Percentiles rank a stretch among this genome's conserved stretches.
Evolutionary conservation across 1,140 invertebrate species (phyloP).

Genomic region (Drosophila pallidifrons): DNA sequence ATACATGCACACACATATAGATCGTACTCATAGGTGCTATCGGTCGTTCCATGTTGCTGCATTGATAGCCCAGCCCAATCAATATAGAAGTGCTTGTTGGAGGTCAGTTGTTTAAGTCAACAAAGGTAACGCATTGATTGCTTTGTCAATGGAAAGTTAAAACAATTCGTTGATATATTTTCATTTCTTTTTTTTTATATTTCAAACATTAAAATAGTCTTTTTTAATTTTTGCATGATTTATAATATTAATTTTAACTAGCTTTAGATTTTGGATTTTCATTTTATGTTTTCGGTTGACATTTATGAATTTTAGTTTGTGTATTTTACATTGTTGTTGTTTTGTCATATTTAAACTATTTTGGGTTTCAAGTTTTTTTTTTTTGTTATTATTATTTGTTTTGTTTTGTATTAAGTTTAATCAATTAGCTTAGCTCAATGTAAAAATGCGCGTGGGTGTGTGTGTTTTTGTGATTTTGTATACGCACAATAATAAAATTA

Average conservation of each 20-base stretch:
- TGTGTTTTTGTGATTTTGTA: constrained; percentile 46
- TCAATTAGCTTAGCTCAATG: constrained; percentile 83
- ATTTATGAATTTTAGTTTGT: constrained; percentile 77
- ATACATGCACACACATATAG: neutral
- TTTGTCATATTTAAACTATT: constrained; percentile 67
- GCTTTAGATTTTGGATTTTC: constrained; percentile 78
- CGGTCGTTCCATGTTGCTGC: constrained; percentile 54
- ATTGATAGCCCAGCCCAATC: constrained; percentile 58
- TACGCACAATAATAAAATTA: constrained; percentile 78
- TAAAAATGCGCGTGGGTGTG: constrained; percentile 68
- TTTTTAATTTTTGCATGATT: constrained; percentile 70
- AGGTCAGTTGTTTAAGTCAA: constrained; percentile 82
- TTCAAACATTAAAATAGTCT: constrained; percentile 84
- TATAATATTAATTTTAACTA: constrained; percentile 83
- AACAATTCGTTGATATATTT: constrained; percentile 53
- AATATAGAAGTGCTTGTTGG: constrained; percentile 80
- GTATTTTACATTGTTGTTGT: constrained; percentile 75
- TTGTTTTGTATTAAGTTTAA: constrained; percentile 67
- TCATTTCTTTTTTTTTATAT: constrained; percentile 70
- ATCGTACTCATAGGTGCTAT: constrained; percentile 36
- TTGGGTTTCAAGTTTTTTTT: constrained; percentile 34
- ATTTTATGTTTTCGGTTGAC: constrained; percentile 57
- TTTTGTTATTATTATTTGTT: constrained; percentile 51
- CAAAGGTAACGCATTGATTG: constrained; percentile 50
- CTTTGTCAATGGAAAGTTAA: constrained; percentile 48